Percentiles rank a stretch among this genome's conserved stretches.
Evolutionary conservation across 30 jellyfish, hydroid and myxozoan genomes (phyloP).

Genomic region (Catostylus mosaicus): DNA sequence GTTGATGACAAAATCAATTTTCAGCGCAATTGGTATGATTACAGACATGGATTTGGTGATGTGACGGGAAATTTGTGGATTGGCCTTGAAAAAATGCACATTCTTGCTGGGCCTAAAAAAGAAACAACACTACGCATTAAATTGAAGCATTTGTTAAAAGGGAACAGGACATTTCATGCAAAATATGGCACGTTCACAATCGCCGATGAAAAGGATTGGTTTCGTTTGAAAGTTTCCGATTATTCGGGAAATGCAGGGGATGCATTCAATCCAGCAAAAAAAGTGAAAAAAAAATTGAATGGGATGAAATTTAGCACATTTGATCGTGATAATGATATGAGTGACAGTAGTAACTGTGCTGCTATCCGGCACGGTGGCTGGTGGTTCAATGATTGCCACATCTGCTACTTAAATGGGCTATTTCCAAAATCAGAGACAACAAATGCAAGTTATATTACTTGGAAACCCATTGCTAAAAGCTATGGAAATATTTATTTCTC

Average conservation of each 20-base stretch:
- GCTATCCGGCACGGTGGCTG: neutral
- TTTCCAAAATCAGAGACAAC: neutral
- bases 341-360: neutral
- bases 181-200: slow-evolving; percentile 24
- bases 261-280: neutral
- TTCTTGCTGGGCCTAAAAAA: slow-evolving; percentile 1
- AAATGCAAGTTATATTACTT: slow-evolving; percentile 1
- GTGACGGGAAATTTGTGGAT: slow-evolving; percentile 20
- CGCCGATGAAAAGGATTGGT: slow-evolving; percentile 17
- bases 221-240: neutral
- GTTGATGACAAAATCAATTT: slow-evolving; percentile 34
- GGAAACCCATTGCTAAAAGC: neutral
- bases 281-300: no score
- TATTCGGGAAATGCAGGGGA: slow-evolving; percentile 43
- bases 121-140: slow-evolving; percentile 1
- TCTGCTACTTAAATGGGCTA: neutral
- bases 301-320: slow-evolving; percentile 2
- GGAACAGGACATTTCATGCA: slow-evolving; percentile 11
- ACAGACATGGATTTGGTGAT: slow-evolving; percentile 45
- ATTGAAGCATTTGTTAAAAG: slow-evolving; percentile 10
- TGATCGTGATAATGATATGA: slow-evolving; percentile 13
- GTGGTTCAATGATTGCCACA: slow-evolving; percentile 13
- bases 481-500: slow-evolving; percentile 29
- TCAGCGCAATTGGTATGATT: slow-evolving; percentile 20
- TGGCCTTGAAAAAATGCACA: slow-evolving; percentile 37